Percentiles rank a stretch among this genome's conserved stretches.
phyloP scores from a whole-genome alignment of 2,888 invertebrate genomes.

The Mythimna vitellina region DNA sequence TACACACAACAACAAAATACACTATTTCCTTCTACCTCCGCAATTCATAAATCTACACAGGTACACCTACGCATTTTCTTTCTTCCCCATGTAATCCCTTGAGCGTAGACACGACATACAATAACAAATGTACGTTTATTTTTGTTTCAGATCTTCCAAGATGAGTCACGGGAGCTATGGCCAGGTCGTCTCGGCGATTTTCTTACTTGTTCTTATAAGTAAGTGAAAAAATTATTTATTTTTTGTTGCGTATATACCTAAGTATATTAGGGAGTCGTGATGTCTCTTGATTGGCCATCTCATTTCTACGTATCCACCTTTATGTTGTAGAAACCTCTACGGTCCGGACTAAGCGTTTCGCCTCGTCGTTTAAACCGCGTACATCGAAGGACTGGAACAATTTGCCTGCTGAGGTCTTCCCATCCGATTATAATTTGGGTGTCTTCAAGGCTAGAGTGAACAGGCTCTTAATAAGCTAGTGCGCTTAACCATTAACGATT shows the following conservation, averaged over 20 bases:
- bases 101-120: constrained; percentile 18
- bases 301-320: too few relatives aligned
- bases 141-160: constrained; percentile 63
- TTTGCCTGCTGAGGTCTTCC: too few relatives aligned
- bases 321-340: too few relatives aligned
- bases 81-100: constrained; percentile 6
- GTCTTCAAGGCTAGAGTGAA: too few relatives aligned
- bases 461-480: too few relatives aligned
- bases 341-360: too few relatives aligned
- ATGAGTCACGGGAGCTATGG: constrained; percentile 58
- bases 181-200: constrained; percentile 59
- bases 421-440: too few relatives aligned
- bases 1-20: too few relatives aligned
- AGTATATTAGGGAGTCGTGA: neutral
- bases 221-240: constrained; percentile 60
- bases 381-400: too few relatives aligned
- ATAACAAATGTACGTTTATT: constrained; percentile 37
- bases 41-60: constrained; percentile 5
- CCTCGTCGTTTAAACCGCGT: too few relatives aligned
- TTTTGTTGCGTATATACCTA: neutral
- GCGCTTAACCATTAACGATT: too few relatives aligned
- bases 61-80: neutral
- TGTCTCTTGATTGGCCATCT: too few relatives aligned
- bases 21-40: neutral
- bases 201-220: constrained; percentile 69